Evolutionary conservation across 2,888 invertebrate species (phyloP).

Genomic region (Acanthosoma haemorrhoidale): DNA sequence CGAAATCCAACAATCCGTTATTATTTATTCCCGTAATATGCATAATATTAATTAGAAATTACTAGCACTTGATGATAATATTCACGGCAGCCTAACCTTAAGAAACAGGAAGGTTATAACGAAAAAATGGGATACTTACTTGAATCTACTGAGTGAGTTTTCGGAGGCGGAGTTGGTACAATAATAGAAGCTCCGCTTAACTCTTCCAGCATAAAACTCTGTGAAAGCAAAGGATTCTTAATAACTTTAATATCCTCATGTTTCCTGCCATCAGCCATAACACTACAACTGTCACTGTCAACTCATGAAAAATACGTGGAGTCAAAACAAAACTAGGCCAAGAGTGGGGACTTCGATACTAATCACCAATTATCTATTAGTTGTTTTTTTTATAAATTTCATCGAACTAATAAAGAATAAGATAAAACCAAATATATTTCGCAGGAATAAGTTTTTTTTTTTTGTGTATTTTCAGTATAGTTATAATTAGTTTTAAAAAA

Average conservation of each 20-base stretch:
- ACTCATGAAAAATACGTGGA: constrained; percentile 11
- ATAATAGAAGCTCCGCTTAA: constrained; percentile 13
- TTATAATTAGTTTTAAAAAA: no score
- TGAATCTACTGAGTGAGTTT: not conserved
- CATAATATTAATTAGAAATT: no score
- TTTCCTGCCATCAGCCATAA: constrained; percentile 28
- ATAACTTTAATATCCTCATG: constrained; percentile 24
- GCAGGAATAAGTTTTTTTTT: no score
- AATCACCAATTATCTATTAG: no score
- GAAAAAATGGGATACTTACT: constrained; percentile 2
- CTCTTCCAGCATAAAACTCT: constrained; percentile 18
- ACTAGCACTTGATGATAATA: no score
- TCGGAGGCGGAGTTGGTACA: not conserved
- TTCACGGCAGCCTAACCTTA: constrained; percentile 13
- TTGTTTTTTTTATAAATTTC: no score
- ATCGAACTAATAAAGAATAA: no score
- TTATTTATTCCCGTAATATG: no score
- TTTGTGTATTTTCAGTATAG: no score
- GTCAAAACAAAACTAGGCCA: constrained; percentile 6
- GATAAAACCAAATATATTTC: no score
- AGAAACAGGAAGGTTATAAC: constrained; percentile 1
- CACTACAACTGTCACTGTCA: constrained; percentile 11
- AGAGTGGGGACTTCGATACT: constrained; percentile 1
- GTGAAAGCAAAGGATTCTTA: constrained; percentile 20
- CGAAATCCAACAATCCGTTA: no score